phyloP scores from a whole-genome alignment of 1,140 invertebrate species.

The Drosophila arizonae region DNA sequence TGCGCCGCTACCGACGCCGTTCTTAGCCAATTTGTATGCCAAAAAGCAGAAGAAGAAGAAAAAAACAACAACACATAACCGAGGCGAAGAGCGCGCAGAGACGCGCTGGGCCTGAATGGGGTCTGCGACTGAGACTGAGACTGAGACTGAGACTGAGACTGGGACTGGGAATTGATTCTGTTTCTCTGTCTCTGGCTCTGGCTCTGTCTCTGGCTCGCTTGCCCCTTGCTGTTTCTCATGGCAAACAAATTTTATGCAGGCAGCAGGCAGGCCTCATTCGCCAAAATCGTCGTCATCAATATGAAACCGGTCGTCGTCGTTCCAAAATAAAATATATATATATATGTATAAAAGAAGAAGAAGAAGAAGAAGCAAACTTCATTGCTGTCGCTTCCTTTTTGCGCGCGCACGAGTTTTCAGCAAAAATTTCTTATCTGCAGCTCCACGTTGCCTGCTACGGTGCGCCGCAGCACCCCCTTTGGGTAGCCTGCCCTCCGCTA shows the following conservation, averaged over 20 bases:
- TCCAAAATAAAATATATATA: no score
- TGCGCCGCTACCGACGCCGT: slow-evolving; percentile 64
- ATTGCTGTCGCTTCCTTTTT: slow-evolving; percentile 61
- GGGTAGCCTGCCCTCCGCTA: background rate
- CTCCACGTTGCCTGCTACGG: slow-evolving; percentile 16
- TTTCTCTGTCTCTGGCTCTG: background rate
- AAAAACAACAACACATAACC: no score
- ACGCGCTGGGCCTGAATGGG: background rate
- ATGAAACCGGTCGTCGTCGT: slow-evolving; percentile 51
- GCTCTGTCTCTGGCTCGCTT: slow-evolving; percentile 1
- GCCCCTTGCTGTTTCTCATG: slow-evolving; percentile 39
- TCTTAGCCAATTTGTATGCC: slow-evolving; percentile 73
- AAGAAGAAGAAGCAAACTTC: background rate
- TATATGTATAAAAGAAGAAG: no score
- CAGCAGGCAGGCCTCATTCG: slow-evolving; percentile 32
- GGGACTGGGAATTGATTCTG: slow-evolving; percentile 2
- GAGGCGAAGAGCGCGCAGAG: background rate
- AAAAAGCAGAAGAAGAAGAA: no score
- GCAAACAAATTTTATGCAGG: slow-evolving; percentile 77
- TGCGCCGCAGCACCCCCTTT: background rate
- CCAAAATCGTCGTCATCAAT: slow-evolving; percentile 54
- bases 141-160: background rate
- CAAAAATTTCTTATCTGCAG: slow-evolving; percentile 77
- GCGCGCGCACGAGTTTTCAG: slow-evolving; percentile 77
- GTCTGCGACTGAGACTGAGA: slow-evolving; percentile 4